Base-by-base conservation (phyloP, 2,888 invertebrate species). In the Phoronis australis region DNA sequence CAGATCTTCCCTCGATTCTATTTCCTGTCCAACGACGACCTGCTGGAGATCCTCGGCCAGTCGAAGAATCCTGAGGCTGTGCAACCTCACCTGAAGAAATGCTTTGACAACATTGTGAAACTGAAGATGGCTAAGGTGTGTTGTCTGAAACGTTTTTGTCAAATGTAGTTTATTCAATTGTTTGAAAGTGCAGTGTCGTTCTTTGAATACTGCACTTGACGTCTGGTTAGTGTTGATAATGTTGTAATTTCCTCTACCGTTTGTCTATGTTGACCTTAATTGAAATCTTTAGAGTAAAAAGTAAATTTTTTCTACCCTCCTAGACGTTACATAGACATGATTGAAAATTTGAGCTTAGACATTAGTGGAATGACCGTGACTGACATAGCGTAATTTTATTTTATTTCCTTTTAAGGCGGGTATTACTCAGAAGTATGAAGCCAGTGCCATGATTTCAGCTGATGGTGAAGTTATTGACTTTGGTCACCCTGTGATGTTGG, bases 391-490 rank as follows among this genome's bases (percentile, higher is more conserved):
- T n/a, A n/a, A n/a, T n/a, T 48, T 37, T 31, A 42, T 48, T 4
- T 46, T 48, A 31, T 25, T 3, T 40, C 46, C n/a, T 42, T 40
- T 50, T 0, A 59, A 75, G 80, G 73, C 66, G 61, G 70, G 66
- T n/a, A 60, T 71, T 50, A 61, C 64, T 27, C 63, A 68, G 59
- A 72, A 70, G 48, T 71, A 62, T 65, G 75, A 75, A 48, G 78
- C 77, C 2, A 60, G 77, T 35, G 90, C 87, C 0, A 92, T 93
- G 90, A 84, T 81, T 68, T 86, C 91, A 0, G 85, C 85, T 54
- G 91, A 92, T 61, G 90, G 89, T 0, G 92, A 93, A 70, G 85
- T 83, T 65, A 82, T 92, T 12, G 85, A 87, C 50, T 91, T 89
- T 79, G 78, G 81, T 21, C 82, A 83, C 57, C 80, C 83, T 9